A percentile compares a stretch with the other conserved stretches of the same genome.
Conservation (phyloP, 2,113 vertebrate species). For the Marmota flaviventris region DNA sequence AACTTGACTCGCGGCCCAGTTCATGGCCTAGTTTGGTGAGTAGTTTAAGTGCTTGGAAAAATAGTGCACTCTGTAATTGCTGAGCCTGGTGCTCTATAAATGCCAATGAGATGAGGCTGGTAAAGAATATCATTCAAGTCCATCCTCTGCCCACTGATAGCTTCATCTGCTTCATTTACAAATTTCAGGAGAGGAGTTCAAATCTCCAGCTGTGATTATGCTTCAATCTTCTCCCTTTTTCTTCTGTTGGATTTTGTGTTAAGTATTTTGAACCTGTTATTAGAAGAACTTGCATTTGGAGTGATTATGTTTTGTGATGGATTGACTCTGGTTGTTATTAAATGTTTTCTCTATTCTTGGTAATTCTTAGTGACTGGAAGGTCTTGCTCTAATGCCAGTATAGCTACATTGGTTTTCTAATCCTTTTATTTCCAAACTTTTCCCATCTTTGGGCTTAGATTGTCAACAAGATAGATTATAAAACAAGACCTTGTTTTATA, state of each 20-base stretch:
- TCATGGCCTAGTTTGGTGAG: neutral
- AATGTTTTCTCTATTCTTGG: neutral
- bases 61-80: neutral
- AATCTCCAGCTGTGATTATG: neutral
- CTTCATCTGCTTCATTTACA: neutral
- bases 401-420: neutral
- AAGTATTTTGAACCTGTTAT: neutral
- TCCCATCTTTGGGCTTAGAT: neutral
- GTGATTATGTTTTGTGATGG: neutral
- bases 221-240: neutral
- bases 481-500: neutral
- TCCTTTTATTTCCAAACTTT: neutral
- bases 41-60: neutral
- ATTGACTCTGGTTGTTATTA: neutral
- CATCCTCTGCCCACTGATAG: neutral
- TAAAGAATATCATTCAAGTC: neutral
- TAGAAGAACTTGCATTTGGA: neutral
- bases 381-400: neutral
- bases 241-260: neutral
- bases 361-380: neutral
- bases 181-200: neutral
- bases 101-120: neutral
- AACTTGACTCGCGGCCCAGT: neutral
- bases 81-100: neutral
- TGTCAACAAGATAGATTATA: neutral